Evolutionary conservation across 2,888 invertebrate genomes (phyloP).

Genomic region (Dasypolia templi): DNA sequence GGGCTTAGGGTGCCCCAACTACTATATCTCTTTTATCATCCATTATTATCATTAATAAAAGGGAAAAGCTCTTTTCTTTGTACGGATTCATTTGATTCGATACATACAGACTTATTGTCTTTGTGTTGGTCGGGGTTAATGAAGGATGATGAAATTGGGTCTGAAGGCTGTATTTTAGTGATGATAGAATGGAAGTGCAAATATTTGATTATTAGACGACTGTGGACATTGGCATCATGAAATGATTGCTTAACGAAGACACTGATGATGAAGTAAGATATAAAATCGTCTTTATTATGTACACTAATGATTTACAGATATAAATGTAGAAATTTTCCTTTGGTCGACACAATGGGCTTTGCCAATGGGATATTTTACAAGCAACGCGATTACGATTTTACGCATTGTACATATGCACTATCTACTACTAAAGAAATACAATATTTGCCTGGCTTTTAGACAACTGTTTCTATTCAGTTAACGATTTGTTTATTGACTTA

Average conservation of each 20-base stretch:
- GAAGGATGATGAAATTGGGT: not conserved
- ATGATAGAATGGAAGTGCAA: not conserved
- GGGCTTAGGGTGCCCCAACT: not conserved
- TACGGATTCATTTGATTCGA: constrained; percentile 24
- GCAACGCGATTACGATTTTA: too few relatives aligned
- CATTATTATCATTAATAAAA: constrained; percentile 28
- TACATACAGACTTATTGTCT: constrained; percentile 15
- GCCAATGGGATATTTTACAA: too few relatives aligned
- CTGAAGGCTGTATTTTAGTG: not conserved
- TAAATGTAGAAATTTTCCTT: too few relatives aligned
- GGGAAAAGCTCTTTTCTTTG: constrained; percentile 10
- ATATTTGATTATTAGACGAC: not conserved
- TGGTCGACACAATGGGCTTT: too few relatives aligned
- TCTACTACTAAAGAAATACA: too few relatives aligned
- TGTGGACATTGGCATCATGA: not conserved
- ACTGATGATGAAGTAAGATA: not conserved
- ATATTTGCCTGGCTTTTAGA: too few relatives aligned
- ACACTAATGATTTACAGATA: too few relatives aligned
- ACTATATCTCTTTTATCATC: constrained; percentile 23
- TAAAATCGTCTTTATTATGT: too few relatives aligned
- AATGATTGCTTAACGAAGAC: not conserved
- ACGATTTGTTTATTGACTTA: too few relatives aligned
- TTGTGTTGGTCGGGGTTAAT: constrained; percentile 13
- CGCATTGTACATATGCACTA: too few relatives aligned
- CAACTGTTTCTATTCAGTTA: too few relatives aligned